A percentile compares a stretch with the other conserved stretches of the same genome.
Conservation (phyloP, 2,888 invertebrate genomes). For the Chironomus tentans region DNA sequence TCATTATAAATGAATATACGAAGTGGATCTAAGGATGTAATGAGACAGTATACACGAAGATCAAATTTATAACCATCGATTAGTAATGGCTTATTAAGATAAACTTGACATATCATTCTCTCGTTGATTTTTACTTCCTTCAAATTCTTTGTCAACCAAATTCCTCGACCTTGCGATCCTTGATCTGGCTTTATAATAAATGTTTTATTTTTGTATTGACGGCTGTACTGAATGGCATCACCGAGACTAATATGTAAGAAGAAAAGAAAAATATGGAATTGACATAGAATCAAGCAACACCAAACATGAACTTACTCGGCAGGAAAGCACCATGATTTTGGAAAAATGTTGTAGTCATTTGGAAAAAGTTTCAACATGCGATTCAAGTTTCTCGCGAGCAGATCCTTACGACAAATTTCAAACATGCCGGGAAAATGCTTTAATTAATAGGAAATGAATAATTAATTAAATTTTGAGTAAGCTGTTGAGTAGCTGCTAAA, state of each 20-base stretch:
- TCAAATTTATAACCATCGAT: slow-evolving; percentile 92
- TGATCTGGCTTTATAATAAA: slow-evolving; percentile 88
- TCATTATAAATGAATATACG: slow-evolving; percentile 86
- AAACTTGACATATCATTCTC: slow-evolving; percentile 78
- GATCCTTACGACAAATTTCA: slow-evolving; percentile 82
- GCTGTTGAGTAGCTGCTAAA: not conserved
- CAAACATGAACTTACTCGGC: slow-evolving; percentile 59
- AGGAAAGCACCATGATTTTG: slow-evolving; percentile 89
- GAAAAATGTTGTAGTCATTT: slow-evolving; percentile 84
- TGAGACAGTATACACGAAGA: slow-evolving; percentile 75
- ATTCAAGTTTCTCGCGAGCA: slow-evolving; percentile 79
- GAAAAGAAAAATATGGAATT: not conserved
- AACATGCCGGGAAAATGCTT: slow-evolving; percentile 82
- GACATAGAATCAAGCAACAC: not conserved
- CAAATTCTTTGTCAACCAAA: slow-evolving; percentile 72
- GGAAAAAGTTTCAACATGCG: slow-evolving; percentile 83
- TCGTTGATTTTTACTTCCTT: slow-evolving; percentile 72
- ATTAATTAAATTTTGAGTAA: not conserved
- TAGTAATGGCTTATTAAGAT: slow-evolving; percentile 65
- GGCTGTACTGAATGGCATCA: slow-evolving; percentile 62
- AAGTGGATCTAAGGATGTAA: slow-evolving; percentile 84
- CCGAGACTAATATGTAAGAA: slow-evolving; percentile 48
- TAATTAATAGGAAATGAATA: not conserved
- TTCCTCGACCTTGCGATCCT: slow-evolving; percentile 84
- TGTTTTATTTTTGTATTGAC: slow-evolving; percentile 59